phyloP scores from a whole-genome alignment of 1,140 invertebrate genomes.

The Dendrolimus punctatus region DNA sequence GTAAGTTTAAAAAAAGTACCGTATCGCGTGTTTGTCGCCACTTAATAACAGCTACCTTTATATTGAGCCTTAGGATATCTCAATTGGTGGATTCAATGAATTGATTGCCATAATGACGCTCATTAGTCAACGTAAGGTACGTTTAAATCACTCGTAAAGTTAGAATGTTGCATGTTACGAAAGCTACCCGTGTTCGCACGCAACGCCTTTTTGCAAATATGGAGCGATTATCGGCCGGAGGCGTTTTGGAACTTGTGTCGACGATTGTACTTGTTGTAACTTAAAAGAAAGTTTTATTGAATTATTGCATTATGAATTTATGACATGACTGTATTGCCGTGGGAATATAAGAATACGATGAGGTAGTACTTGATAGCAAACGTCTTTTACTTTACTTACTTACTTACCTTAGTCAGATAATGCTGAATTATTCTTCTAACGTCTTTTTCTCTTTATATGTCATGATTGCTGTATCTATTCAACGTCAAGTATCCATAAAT shows the following conservation, averaged over 20 bases:
- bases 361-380: slow-evolving; percentile 4
- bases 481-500: too few relatives aligned
- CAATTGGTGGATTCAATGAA: slow-evolving; percentile 57
- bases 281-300: too few relatives aligned
- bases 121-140: slow-evolving; percentile 50
- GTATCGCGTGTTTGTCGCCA: slow-evolving; percentile 51
- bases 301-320: too few relatives aligned
- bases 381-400: too few relatives aligned
- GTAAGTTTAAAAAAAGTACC: slow-evolving; percentile 6
- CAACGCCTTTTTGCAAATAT: slow-evolving; percentile 21
- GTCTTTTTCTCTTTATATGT: too few relatives aligned
- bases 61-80: slow-evolving; percentile 44
- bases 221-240: neutral
- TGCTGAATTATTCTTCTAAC: too few relatives aligned
- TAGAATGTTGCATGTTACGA: slow-evolving; percentile 34
- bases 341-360: neutral
- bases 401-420: too few relatives aligned
- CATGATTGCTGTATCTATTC: too few relatives aligned
- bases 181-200: slow-evolving; percentile 62
- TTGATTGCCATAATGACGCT: slow-evolving; percentile 63
- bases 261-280: too few relatives aligned
- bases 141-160: slow-evolving; percentile 27
- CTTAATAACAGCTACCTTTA: slow-evolving; percentile 57
- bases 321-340: too few relatives aligned
- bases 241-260: too few relatives aligned